phyloP scores from a whole-genome alignment of 2,797 vertebrate genomes.

The Acipenser transmontanus region DNA sequence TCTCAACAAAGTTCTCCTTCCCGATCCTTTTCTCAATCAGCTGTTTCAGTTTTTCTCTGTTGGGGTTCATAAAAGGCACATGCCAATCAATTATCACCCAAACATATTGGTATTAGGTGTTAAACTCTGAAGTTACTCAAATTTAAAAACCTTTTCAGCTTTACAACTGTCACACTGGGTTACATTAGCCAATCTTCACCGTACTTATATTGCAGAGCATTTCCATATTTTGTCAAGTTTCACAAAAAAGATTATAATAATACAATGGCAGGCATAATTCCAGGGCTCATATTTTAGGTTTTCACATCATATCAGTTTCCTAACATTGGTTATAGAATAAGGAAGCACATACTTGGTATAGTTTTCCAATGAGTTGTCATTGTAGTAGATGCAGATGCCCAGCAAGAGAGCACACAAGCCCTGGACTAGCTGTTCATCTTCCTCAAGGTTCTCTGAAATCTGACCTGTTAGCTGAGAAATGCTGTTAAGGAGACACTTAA shows the following conservation, averaged over 20 bases:
- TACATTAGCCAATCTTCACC: too few relatives aligned
- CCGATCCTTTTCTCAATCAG: conserved; percentile 96
- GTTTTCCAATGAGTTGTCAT: conserved; percentile 94
- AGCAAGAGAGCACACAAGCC: conserved; percentile 88
- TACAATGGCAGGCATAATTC: too few relatives aligned
- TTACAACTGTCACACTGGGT: too few relatives aligned
- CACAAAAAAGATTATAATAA: too few relatives aligned
- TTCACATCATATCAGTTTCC: too few relatives aligned
- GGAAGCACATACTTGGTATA: conserved; percentile 77
- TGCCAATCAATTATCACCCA: too few relatives aligned
- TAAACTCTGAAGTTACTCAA: too few relatives aligned
- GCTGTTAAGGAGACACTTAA: conserved; percentile 58
- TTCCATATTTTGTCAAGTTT: too few relatives aligned
- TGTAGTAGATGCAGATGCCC: conserved; percentile 95
- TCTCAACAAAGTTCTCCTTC: conserved; percentile 95
- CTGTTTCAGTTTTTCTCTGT: conserved; percentile 94
- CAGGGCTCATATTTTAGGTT: too few relatives aligned
- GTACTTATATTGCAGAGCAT: too few relatives aligned
- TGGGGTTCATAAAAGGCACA: not conserved
- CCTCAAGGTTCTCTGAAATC: conserved; percentile 95
- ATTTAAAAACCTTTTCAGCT: too few relatives aligned
- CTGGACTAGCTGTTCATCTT: conserved; percentile 93
- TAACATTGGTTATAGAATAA: not conserved
- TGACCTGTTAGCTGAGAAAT: conserved; percentile 81
- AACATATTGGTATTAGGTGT: too few relatives aligned